phyloP scores from a whole-genome alignment of 2,888 invertebrate species.

The Brachycybe producta region DNA sequence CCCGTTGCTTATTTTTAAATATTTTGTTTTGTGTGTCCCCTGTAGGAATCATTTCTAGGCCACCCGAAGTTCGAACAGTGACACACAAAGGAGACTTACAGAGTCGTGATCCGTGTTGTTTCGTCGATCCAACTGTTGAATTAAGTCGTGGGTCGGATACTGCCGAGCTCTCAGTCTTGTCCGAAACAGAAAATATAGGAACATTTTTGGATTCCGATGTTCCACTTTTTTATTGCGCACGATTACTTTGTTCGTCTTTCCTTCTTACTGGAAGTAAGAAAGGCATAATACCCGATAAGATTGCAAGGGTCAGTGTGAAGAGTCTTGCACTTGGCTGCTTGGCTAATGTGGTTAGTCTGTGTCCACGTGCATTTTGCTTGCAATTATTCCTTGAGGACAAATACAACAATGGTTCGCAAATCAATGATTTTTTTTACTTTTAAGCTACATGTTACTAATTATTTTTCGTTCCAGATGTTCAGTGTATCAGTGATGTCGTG shows the following conservation, averaged over 20 bases:
- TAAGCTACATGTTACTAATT: background rate
- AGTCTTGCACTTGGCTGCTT: constrained; percentile 70
- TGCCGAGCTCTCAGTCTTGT: background rate
- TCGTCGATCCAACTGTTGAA: too few relatives aligned
- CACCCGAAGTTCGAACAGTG: too few relatives aligned
- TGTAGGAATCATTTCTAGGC: too few relatives aligned
- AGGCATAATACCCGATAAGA: constrained; percentile 54
- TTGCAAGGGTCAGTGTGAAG: constrained; percentile 77
- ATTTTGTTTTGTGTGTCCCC: too few relatives aligned
- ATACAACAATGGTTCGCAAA: background rate
- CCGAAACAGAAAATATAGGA: constrained; percentile 51
- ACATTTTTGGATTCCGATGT: constrained; percentile 48
- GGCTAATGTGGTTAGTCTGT: constrained; percentile 55
- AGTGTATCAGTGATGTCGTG: constrained; percentile 56
- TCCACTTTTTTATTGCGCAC: constrained; percentile 55
- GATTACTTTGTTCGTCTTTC: constrained; percentile 58
- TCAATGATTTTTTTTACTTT: background rate
- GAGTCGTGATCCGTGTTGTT: too few relatives aligned
- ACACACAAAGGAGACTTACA: too few relatives aligned
- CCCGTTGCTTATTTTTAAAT: too few relatives aligned
- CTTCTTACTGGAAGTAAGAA: constrained; percentile 50
- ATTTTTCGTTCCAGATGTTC: constrained; percentile 30
- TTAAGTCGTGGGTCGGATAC: too few relatives aligned
- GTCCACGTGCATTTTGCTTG: constrained; percentile 57
- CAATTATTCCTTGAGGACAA: constrained; percentile 31